Evolutionary conservation across 2,888 invertebrate genomes (phyloP), one percentile per base, ranked within the genome.

Genomic region (Melanophora roralis): DNA sequence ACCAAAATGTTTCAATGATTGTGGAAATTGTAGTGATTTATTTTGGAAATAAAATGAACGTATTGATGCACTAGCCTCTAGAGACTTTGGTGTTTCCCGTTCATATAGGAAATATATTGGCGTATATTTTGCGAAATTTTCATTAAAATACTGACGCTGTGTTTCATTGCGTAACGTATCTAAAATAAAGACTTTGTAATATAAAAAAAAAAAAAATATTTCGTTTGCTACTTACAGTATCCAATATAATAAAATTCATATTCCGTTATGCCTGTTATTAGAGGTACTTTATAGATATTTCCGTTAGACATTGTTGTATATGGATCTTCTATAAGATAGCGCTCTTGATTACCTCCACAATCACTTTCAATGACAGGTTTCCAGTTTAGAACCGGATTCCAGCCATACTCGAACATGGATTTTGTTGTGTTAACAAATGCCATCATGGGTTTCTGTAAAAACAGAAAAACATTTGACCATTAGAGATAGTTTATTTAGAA

Each of bases 171-270:
- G 85, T n/a, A 92, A 83, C 12, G 92, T 85, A 82, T 86, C 93
- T 93, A 19, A 71, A 4, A 38, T 36, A 21, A 7, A 3, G n/a
- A 27, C 38, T 43, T 49, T 3, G 40, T 32, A 34, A 60, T 40
- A 27, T 27, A 27, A 55, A 21, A 11, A 16, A 23, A 14, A 57
- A 45, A 11, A 9, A 11, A 12, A 1, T 85, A 6, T 84, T 84
- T 89, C n/a, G n/a, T n/a, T n/a, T n/a, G 71, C 90, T 9, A 82
- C 86, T 84, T 90, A 75, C 91, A 85, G 23, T 92, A 86, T 72
- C 92, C 92, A 19, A 92, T 92, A 57, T 91, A 90, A 84, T 91
- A 91, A 86, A 94, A 93, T 87, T 95, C 94, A 71, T 93, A 92
- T 59, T 91, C 91, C 0, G 93, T 93, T 73, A 93, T 91, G 57